These are phyloP conservation scores for Stichopus horrens DNA, from an alignment of 53 echinoderm and acorn worm species.

Conservation along the genomic window DNA sequence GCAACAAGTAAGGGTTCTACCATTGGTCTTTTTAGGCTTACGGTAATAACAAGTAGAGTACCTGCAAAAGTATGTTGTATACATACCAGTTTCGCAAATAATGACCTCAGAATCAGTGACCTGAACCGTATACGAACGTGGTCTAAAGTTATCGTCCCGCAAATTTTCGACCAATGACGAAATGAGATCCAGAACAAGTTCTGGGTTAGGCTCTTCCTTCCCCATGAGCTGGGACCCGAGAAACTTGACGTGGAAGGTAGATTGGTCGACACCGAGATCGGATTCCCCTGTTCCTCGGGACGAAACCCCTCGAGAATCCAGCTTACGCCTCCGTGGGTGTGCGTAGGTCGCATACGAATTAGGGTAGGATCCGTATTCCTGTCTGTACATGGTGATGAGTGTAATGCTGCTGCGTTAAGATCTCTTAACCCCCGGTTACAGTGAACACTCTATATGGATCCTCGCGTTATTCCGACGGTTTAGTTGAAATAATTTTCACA, in stretches of 20 bases:
- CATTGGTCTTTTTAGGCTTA: not conserved
- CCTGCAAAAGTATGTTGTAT: not conserved
- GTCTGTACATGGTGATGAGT: not conserved
- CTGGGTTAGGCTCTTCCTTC: constrained; percentile 38
- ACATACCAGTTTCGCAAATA: constrained; percentile 46
- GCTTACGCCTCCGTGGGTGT: constrained; percentile 18
- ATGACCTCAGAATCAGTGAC: constrained; percentile 40
- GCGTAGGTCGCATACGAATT: constrained; percentile 9
- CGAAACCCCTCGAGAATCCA: constrained; percentile 20
- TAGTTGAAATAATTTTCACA: no score
- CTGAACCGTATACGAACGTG: constrained; percentile 17
- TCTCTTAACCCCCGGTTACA: no score
- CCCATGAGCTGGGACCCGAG: constrained; percentile 46
- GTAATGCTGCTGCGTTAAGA: no score
- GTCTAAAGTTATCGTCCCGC: constrained; percentile 14
- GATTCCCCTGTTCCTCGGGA: constrained; percentile 1
- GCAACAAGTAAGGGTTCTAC: not conserved
- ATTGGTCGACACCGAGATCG: not conserved
- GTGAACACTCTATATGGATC: no score
- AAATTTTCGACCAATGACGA: constrained; percentile 2
- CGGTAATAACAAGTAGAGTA: not conserved
- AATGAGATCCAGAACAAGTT: constrained; percentile 27
- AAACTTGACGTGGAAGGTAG: constrained; percentile 9
- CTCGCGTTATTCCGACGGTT: no score
- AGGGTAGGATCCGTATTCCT: constrained; percentile 33